Conservation (phyloP, 2,797 vertebrate genomes). For the Onychomys leucogaster region DNA sequence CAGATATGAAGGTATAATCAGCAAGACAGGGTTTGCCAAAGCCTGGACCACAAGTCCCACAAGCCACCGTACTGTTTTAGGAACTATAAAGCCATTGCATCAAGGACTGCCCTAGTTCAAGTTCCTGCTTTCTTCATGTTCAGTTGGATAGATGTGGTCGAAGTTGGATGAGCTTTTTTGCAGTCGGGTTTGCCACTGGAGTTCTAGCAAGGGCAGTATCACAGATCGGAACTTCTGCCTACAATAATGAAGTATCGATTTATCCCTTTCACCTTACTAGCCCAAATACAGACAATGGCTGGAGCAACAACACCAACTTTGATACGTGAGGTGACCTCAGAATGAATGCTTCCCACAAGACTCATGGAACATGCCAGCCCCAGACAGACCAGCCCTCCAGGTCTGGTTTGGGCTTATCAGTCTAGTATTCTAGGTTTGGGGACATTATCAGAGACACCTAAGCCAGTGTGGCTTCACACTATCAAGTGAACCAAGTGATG, state of each 20-base stretch:
- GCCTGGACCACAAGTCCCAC: neutral
- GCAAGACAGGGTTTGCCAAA: neutral
- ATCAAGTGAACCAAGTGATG: fast-evolving
- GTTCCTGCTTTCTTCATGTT: neutral
- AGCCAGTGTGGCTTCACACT: neutral
- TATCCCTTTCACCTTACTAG: neutral
- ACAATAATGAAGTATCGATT: neutral
- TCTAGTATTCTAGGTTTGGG: neutral
- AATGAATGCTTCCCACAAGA: neutral
- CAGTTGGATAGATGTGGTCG: neutral
- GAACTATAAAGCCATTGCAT: neutral
- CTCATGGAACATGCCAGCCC: neutral
- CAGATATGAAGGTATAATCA: neutral
- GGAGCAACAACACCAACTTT: neutral
- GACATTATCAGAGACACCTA: neutral
- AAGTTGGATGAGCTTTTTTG: neutral
- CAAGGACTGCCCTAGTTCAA: no score
- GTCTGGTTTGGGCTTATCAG: neutral
- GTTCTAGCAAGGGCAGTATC: neutral
- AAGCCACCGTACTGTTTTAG: neutral
- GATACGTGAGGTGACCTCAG: neutral
- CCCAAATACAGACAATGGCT: neutral
- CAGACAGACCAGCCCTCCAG: neutral
- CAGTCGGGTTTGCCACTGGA: neutral
- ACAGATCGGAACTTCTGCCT: neutral